Evolutionary conservation across 2,113 vertebrate species (phyloP).

Genomic region (Syngnathoides biaculeatus): DNA sequence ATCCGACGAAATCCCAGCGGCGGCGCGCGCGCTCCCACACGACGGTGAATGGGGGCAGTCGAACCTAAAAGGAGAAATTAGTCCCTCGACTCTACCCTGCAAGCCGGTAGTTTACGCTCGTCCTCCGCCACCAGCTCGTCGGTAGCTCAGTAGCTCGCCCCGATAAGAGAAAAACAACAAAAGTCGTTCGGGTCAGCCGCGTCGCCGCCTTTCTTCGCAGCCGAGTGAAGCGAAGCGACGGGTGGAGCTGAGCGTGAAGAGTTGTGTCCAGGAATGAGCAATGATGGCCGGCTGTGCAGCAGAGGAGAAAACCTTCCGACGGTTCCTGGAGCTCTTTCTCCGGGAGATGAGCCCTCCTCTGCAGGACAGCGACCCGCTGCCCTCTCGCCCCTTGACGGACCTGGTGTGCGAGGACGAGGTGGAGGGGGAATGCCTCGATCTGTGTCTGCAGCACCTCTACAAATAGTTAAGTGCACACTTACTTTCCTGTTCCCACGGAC

Average conservation of each 20-base stretch:
- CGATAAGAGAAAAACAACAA: neutral
- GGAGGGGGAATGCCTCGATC: conserved; percentile 93
- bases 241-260: conserved; percentile 48
- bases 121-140: conserved; percentile 24
- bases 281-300: conserved; percentile 87
- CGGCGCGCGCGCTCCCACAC: conserved; percentile 51
- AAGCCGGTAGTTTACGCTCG: conserved; percentile 17
- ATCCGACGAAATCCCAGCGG: conserved; percentile 63
- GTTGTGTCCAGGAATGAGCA: conserved; percentile 82
- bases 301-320: conserved; percentile 96
- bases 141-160: conserved; percentile 18
- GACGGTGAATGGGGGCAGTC: conserved; percentile 55
- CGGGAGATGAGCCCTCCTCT: conserved; percentile 92
- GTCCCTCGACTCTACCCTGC: conserved; percentile 8
- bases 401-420: conserved; percentile 87
- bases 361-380: conserved; percentile 82
- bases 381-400: conserved; percentile 81
- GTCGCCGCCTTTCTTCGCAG: neutral
- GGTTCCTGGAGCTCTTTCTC: conserved; percentile 93
- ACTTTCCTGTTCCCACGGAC: conserved; percentile 35
- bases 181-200: conserved; percentile 7
- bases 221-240: conserved; percentile 34
- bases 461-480: conserved; percentile 92
- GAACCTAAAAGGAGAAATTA: conserved; percentile 17
- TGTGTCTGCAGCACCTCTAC: conserved; percentile 97